phyloP scores from a whole-genome alignment of 2,888 invertebrate species.

The Melanostoma mellinum region DNA sequence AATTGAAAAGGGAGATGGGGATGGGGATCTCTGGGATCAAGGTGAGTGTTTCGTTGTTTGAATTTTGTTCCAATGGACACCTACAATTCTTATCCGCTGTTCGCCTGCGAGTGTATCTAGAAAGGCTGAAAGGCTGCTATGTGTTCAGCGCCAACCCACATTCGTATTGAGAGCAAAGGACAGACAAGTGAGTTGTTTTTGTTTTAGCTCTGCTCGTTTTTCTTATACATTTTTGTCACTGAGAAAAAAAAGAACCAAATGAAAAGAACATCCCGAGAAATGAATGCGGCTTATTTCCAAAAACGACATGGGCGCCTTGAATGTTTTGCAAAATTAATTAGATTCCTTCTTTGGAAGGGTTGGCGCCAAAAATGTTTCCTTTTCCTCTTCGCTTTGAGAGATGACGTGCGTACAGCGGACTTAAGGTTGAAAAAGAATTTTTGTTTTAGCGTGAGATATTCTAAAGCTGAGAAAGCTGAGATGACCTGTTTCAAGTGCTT shows the following conservation, averaged over 20 bases:
- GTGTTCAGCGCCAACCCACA: slow-evolving; percentile 28
- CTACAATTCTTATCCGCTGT: slow-evolving; percentile 62
- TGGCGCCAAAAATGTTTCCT: slow-evolving; percentile 63
- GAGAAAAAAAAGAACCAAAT: neutral
- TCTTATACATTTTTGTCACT: too few species aligned
- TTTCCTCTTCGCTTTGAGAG: neutral
- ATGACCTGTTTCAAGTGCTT: too few species aligned
- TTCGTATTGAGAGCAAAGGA: slow-evolving; percentile 1
- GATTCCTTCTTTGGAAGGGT: slow-evolving; percentile 52
- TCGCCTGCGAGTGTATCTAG: slow-evolving; percentile 21
- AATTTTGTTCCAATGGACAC: slow-evolving; percentile 71
- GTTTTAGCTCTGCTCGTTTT: neutral
- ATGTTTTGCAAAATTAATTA: slow-evolving; percentile 65
- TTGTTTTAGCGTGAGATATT: neutral
- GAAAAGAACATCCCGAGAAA: slow-evolving; percentile 7
- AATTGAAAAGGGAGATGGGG: slow-evolving; percentile 69
- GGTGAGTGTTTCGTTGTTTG: slow-evolving; percentile 72
- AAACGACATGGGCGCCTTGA: slow-evolving; percentile 42
- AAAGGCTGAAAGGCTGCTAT: neutral
- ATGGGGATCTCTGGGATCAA: slow-evolving; percentile 47
- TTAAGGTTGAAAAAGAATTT: slow-evolving; percentile 15
- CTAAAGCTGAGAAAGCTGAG: too few species aligned
- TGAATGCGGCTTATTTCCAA: slow-evolving; percentile 50
- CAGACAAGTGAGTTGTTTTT: neutral
- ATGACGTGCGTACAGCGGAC: slow-evolving; percentile 11